Evolutionary conservation across 2,797 vertebrate species (phyloP).

Genomic region (Fringilla coelebs): DNA sequence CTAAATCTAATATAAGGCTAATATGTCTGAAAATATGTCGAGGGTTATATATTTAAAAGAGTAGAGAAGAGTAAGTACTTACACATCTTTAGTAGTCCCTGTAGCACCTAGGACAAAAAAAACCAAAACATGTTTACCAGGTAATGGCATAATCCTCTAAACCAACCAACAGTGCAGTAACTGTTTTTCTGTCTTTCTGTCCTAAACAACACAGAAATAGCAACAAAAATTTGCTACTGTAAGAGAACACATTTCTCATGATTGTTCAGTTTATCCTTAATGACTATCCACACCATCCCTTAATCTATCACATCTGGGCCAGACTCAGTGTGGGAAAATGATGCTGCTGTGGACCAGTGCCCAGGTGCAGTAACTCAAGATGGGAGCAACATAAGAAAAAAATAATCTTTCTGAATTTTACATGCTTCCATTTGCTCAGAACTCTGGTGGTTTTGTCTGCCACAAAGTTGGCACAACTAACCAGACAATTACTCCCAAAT

Average conservation of each 20-base stretch:
- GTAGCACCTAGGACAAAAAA: conserved; percentile 77
- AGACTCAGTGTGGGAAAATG: not conserved
- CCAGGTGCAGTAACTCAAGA: not conserved
- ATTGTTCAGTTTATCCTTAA: not conserved
- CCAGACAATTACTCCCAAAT: not conserved
- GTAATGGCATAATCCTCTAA: not conserved
- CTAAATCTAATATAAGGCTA: not conserved
- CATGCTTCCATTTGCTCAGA: not conserved
- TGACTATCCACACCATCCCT: not conserved
- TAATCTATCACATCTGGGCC: not conserved
- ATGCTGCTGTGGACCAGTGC: not conserved
- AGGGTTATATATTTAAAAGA: not conserved
- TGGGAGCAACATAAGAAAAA: not conserved
- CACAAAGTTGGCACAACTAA: not conserved
- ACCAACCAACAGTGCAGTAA: not conserved
- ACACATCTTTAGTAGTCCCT: conserved; percentile 89
- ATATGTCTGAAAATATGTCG: not conserved
- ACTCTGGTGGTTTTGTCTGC: not conserved
- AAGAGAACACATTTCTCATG: not conserved
- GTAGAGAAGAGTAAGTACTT: conserved; percentile 73
- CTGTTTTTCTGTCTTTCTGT: not conserved
- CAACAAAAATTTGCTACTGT: not conserved
- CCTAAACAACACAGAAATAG: not conserved
- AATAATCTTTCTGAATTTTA: not conserved
- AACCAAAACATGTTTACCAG: conserved; percentile 1